Evolutionary conservation across 2,113 vertebrate species (phyloP).

Genomic region (Ptilorrhoa leucosticta): DNA sequence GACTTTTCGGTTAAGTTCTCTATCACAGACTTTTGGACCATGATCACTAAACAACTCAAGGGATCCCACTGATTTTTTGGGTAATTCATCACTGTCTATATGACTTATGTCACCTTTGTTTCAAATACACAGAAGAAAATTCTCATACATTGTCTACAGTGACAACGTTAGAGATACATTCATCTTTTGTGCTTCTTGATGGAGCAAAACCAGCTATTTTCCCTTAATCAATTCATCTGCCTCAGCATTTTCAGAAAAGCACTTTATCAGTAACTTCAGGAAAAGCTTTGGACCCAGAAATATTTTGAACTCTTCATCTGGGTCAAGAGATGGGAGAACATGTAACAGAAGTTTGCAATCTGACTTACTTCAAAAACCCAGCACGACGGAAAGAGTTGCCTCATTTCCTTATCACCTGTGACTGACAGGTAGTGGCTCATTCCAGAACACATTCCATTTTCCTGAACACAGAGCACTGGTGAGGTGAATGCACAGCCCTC

Average conservation of each 20-base stretch:
- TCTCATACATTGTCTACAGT: background rate
- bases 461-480: fast-evolving
- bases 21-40: background rate
- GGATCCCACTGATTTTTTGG: background rate
- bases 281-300: background rate
- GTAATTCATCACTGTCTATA: fast-evolving
- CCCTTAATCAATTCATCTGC: background rate
- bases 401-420: background rate
- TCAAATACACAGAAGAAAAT: background rate
- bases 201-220: background rate
- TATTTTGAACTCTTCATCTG: background rate
- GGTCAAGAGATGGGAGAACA: background rate
- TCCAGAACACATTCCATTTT: fast-evolving
- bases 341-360: fast-evolving
- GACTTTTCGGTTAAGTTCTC: background rate
- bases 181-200: background rate
- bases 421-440: fast-evolving
- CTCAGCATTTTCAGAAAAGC: background rate
- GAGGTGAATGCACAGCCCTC: fast-evolving
- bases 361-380: background rate
- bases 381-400: fast-evolving
- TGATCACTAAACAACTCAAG: background rate
- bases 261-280: background rate
- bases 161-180: background rate
- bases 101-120: background rate